Conservation (phyloP, 2,888 invertebrate genomes). For the Drosophila macrothrix region DNA sequence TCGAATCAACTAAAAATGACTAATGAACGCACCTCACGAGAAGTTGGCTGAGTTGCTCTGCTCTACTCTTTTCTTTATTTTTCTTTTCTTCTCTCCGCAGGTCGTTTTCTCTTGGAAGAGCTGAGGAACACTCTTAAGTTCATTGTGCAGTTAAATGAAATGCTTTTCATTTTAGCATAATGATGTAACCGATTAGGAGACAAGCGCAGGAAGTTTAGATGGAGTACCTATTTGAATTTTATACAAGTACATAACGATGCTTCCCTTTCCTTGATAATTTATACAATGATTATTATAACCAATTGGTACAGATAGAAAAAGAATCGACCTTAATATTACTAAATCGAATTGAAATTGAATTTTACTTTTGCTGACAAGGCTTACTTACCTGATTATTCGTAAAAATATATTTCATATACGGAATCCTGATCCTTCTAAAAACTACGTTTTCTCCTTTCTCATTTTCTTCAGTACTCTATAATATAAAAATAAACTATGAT, state of each 20-base stretch:
- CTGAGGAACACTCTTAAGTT: slow-evolving; percentile 5
- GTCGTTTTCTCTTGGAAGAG: background rate
- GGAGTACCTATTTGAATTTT: slow-evolving; percentile 4
- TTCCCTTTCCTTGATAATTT: background rate
- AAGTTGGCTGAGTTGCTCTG: slow-evolving; percentile 25
- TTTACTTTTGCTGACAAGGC: no score
- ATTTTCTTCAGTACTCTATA: no score
- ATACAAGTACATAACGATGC: slow-evolving; percentile 1
- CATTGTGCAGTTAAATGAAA: slow-evolving; percentile 22
- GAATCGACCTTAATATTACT: no score
- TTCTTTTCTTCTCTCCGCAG: background rate
- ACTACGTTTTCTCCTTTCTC: no score
- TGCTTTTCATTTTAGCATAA: slow-evolving; percentile 7
- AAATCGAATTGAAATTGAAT: no score
- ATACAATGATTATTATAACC: background rate
- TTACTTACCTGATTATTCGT: no score
- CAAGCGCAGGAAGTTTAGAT: slow-evolving; percentile 18
- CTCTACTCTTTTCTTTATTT: background rate
- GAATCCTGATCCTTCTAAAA: no score
- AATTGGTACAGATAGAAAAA: background rate
- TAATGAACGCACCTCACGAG: slow-evolving; percentile 64
- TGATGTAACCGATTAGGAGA: background rate
- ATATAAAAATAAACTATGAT: no score
- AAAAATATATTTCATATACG: no score
- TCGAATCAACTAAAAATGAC: slow-evolving; percentile 78